These are phyloP conservation scores for Ibycter americanus DNA, from an alignment of 2,797 vertebrate genomes.

Conservation along the genomic window DNA sequence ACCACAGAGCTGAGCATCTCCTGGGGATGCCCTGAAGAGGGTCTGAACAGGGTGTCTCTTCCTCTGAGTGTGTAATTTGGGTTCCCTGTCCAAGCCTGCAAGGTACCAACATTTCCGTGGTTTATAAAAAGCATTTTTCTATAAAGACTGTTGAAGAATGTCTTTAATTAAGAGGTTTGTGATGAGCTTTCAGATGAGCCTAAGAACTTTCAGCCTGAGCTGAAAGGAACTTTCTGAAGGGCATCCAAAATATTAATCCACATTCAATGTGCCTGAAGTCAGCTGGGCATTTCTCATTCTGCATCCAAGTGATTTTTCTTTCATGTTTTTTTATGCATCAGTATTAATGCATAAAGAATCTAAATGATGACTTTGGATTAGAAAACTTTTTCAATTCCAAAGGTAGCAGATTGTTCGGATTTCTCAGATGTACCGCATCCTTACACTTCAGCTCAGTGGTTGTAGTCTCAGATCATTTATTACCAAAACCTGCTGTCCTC, in stretches of 20 bases:
- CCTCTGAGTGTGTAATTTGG: not conserved
- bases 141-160: not conserved
- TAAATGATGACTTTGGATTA: not conserved
- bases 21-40: not conserved
- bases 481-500: not conserved
- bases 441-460: not conserved
- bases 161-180: not conserved
- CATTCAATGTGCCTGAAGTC: not conserved
- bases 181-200: not conserved
- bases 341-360: not conserved
- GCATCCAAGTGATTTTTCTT: conserved; percentile 6
- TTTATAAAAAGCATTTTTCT: not conserved
- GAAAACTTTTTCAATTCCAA: not conserved
- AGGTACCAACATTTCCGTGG: not conserved
- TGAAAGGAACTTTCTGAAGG: not conserved
- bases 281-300: conserved; percentile 14
- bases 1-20: not conserved
- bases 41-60: not conserved
- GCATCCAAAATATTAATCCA: conserved; percentile 29
- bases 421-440: not conserved
- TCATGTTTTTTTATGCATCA: not conserved
- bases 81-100: not conserved
- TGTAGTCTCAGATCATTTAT: not conserved
- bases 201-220: not conserved
- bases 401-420: not conserved